A percentile compares a stretch with the other conserved stretches of the same genome.
Evolutionary conservation across 2,888 invertebrate genomes (phyloP).

Genomic region (Sycophila texana): DNA sequence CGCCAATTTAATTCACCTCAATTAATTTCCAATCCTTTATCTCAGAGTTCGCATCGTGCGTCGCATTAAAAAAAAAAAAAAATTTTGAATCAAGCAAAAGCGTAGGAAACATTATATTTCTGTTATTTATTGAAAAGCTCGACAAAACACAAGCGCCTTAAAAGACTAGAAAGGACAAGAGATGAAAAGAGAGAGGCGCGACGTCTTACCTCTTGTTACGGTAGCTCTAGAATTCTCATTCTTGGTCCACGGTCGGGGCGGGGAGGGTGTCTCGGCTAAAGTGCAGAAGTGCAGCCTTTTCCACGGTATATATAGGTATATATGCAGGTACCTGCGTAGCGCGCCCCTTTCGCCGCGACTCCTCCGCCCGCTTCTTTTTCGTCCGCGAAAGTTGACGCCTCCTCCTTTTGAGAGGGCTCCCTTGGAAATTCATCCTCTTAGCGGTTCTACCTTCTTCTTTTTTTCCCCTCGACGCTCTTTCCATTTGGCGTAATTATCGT

Average conservation of each 20-base stretch:
- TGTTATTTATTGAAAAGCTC: too few relatives aligned
- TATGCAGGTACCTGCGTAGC: slow-evolving; percentile 10
- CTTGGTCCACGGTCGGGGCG: neutral
- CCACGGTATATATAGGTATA: neutral
- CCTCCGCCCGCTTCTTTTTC: neutral
- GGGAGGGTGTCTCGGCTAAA: slow-evolving; percentile 6
- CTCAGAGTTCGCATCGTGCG: too few relatives aligned
- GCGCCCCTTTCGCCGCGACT: slow-evolving; percentile 11
- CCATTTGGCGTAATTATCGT: slow-evolving; percentile 38
- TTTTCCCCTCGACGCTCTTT: neutral
- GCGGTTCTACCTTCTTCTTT: neutral
- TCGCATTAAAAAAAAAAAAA: too few relatives aligned
- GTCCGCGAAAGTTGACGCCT: slow-evolving; percentile 42
- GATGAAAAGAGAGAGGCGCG: too few relatives aligned
- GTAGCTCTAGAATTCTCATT: slow-evolving; percentile 63
- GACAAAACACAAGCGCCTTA: too few relatives aligned
- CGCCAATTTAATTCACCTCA: too few relatives aligned
- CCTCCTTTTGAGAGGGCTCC: neutral
- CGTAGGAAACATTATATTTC: too few relatives aligned
- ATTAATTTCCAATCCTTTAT: too few relatives aligned
- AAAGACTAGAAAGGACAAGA: too few relatives aligned
- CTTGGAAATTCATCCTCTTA: slow-evolving; percentile 34
- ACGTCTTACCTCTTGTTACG: slow-evolving; percentile 57
- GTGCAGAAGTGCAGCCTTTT: neutral
- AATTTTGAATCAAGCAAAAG: too few relatives aligned